Percentiles rank a stretch among this genome's conserved stretches.
phyloP scores from a whole-genome alignment of 2,113 vertebrate species.

The Grus americana region DNA sequence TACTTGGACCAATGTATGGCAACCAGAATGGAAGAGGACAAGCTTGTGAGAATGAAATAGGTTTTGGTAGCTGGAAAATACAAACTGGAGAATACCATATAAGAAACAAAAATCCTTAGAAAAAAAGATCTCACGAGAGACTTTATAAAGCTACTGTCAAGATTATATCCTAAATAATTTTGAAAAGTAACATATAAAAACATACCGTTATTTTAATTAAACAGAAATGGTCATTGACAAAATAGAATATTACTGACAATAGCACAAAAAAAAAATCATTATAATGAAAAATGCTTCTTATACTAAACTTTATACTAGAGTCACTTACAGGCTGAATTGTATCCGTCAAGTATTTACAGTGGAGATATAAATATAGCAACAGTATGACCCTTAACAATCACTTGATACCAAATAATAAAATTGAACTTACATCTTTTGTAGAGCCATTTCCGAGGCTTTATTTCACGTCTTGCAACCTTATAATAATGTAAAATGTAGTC shows the following conservation, averaged over 20 bases:
- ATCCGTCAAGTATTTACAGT: not conserved
- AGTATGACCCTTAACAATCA: not conserved
- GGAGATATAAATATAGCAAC: not conserved
- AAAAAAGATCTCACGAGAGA: not conserved
- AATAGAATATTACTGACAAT: not conserved
- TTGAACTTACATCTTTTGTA: conserved; percentile 23
- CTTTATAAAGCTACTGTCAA: not conserved
- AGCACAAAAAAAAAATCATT: not conserved
- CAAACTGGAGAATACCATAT: not conserved
- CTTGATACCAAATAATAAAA: not conserved
- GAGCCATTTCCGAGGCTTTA: conserved; percentile 40
- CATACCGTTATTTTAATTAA: not conserved
- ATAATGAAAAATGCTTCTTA: not conserved
- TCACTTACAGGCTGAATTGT: not conserved
- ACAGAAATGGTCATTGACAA: not conserved
- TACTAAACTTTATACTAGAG: not conserved
- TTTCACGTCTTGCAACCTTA: not conserved
- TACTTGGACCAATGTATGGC: not conserved
- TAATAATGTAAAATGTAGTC: not conserved
- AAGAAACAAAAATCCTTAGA: not conserved
- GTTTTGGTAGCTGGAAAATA: not conserved
- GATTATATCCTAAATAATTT: not conserved
- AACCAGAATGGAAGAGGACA: not conserved
- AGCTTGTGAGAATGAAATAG: not conserved
- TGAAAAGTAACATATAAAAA: not conserved